Percentiles rank a stretch among this genome's conserved stretches.
Conservation (phyloP, 2,888 invertebrate species). For the Drosophila putrida region DNA sequence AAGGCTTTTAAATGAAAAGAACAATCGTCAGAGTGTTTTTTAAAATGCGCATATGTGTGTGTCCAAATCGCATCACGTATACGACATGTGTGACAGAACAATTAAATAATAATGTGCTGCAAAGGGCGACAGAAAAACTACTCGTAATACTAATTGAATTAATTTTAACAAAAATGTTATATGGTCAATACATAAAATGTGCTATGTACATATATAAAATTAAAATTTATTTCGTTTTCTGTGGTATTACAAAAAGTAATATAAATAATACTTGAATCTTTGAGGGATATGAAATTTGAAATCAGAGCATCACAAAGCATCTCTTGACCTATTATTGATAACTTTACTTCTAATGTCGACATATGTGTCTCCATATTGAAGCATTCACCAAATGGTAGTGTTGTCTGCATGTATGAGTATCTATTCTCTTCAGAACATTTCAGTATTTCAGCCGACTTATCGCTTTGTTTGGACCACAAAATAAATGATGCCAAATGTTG, state of each 20-base stretch:
- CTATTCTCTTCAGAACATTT: slow-evolving; percentile 15
- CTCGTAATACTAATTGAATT: neutral
- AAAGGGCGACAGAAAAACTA: slow-evolving; percentile 9
- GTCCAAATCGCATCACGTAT: slow-evolving; percentile 30
- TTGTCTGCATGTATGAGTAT: slow-evolving; percentile 7
- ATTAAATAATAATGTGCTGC: slow-evolving; percentile 38
- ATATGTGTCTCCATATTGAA: slow-evolving; percentile 24
- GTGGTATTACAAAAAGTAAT: too few species aligned
- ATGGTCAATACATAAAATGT: neutral
- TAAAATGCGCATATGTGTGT: neutral
- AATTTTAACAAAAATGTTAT: neutral
- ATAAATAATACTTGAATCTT: too few species aligned
- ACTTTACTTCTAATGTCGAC: slow-evolving; percentile 21
- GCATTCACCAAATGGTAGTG: slow-evolving; percentile 11
- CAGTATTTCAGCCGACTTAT: slow-evolving; percentile 48
- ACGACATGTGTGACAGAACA: slow-evolving; percentile 12
- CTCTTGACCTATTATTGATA: slow-evolving; percentile 32
- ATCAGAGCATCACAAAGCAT: neutral
- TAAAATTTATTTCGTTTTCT: too few species aligned
- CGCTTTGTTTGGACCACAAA: slow-evolving; percentile 53
- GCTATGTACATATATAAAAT: too few species aligned
- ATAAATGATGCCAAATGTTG: slow-evolving; percentile 69
- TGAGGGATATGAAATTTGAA: too few species aligned
- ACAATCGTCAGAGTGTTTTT: neutral
- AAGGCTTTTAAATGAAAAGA: slow-evolving; percentile 7